Percentiles rank a stretch among this genome's conserved stretches.
Evolutionary conservation across 2,113 vertebrate genomes (phyloP).

Genomic region (Phodopus roborovskii): DNA sequence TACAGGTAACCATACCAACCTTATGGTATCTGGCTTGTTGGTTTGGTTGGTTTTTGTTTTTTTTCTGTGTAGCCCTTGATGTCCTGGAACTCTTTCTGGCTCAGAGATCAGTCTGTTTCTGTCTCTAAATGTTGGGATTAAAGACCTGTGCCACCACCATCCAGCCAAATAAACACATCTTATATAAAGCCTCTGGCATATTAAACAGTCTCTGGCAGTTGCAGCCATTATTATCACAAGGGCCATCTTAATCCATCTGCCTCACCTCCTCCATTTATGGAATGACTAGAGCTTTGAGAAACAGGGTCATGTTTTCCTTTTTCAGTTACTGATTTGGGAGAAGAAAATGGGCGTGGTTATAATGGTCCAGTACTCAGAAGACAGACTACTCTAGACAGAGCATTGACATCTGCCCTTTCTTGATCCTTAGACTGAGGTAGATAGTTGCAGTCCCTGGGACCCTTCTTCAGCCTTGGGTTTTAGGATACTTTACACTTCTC

Average conservation of each 20-base stretch:
- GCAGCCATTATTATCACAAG: neutral
- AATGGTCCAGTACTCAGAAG: neutral
- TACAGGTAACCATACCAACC: neutral
- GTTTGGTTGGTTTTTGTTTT: neutral
- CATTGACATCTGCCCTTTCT: neutral
- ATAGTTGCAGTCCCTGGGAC: neutral
- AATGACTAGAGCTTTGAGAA: conserved; percentile 57
- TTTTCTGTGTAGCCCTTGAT: neutral
- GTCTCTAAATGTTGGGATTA: neutral
- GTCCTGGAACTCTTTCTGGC: neutral
- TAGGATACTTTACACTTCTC: neutral
- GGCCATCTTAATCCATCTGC: conserved; percentile 26
- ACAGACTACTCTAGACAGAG: neutral
- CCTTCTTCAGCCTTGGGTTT: neutral
- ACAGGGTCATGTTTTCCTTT: neutral
- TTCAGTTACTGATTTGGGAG: conserved; percentile 51
- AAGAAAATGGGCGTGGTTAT: neutral
- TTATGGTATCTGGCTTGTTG: neutral
- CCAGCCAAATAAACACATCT: neutral
- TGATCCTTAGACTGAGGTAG: neutral
- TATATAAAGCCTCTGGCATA: neutral
- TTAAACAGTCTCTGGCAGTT: neutral
- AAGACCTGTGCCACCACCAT: neutral
- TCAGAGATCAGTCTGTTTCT: neutral
- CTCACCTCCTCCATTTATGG: neutral